A percentile compares a stretch with the other conserved stretches of the same genome.
Conservation (phyloP, 2,797 vertebrate genomes). For the Trematomus bernacchii region DNA sequence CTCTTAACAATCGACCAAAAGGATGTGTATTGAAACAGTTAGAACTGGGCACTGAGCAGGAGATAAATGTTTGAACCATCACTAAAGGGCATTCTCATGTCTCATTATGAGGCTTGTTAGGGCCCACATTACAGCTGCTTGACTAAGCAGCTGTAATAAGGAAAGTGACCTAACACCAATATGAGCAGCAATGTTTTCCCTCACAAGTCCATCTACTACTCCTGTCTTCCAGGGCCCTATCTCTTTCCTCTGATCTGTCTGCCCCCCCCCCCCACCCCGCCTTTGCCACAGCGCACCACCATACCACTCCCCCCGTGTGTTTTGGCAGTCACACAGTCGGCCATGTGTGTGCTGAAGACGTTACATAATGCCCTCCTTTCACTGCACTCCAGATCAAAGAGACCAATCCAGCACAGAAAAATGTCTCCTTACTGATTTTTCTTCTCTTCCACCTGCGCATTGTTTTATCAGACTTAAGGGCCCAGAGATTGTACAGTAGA, state of each 20-base stretch:
- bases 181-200: constrained; percentile 65
- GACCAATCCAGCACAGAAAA: constrained; percentile 80
- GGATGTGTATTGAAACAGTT: constrained; percentile 50
- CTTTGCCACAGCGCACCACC: constrained; percentile 49
- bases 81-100: constrained; percentile 73
- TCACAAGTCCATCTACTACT: constrained; percentile 55
- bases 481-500: constrained; percentile 59
- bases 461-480: constrained; percentile 70
- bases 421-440: constrained; percentile 74
- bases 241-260: constrained; percentile 62
- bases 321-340: constrained; percentile 87
- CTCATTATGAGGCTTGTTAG: constrained; percentile 78
- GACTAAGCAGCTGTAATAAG: constrained; percentile 78
- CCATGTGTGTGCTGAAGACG: constrained; percentile 87
- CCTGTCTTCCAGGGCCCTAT: constrained; percentile 56
- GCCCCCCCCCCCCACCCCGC: constrained; percentile 6
- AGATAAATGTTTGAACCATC: constrained; percentile 68
- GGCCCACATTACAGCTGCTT: constrained; percentile 69
- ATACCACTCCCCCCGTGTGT: constrained; percentile 69
- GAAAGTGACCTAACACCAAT: constrained; percentile 77
- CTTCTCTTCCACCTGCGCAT: constrained; percentile 63
- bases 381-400: constrained; percentile 84
- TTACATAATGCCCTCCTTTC: constrained; percentile 87
- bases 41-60: constrained; percentile 63
- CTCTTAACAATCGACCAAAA: constrained; percentile 24